Base-by-base conservation (phyloP, 1,140 invertebrate species). In the Zaprionus davidi region DNA sequence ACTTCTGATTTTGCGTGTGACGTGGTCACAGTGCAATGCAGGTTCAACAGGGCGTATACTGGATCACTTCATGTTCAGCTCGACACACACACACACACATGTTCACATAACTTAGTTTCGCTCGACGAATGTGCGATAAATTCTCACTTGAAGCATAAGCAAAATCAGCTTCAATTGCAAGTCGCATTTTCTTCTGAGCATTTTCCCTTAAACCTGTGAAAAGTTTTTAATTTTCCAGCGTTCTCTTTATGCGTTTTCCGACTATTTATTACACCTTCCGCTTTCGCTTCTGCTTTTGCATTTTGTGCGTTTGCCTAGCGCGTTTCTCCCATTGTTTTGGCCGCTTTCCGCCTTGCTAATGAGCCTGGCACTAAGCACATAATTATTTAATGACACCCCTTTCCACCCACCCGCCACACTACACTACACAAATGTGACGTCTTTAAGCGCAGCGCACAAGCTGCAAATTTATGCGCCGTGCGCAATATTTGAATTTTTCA, bases 351-450 rank as follows among this genome's bases (percentile, higher is more conserved):
- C 36, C 1, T 26, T 17, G 24, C 20, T 66, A 71, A 79, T 71
- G 73, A 79, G 73, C 57, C 22, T 46, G 41, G 17, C 22, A 51
- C 67, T 71, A 67, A 79, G 73, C 67, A 79, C 73, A 76, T 79
- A 79, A 79, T 76, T 79, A 76, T 79, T 79, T 76, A 76, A 76
- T 71, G 73, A 46, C 41, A 46, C 41, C 41, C 41, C n/a, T 17
- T 46, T 46, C 1, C 41, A 17, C 5, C 67, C 46, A 20, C 26
- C 22, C 34, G n/a, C 71, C 51, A 66, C 62, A 78, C 72, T 66
- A 66, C 31, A 59, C 70, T 59, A 62, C 62, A 56, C 3, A 62
- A 72, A 62, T 38, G 26, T 62, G 49, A 53, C 49, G 56, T 22
- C 62, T 70, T 75, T 60, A 78, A 78, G 57, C 34, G 63, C 15